Percentiles rank a stretch among this genome's conserved stretches.
Conservation (phyloP, 2,888 invertebrate species). For the Willowsia nigromaculata region DNA sequence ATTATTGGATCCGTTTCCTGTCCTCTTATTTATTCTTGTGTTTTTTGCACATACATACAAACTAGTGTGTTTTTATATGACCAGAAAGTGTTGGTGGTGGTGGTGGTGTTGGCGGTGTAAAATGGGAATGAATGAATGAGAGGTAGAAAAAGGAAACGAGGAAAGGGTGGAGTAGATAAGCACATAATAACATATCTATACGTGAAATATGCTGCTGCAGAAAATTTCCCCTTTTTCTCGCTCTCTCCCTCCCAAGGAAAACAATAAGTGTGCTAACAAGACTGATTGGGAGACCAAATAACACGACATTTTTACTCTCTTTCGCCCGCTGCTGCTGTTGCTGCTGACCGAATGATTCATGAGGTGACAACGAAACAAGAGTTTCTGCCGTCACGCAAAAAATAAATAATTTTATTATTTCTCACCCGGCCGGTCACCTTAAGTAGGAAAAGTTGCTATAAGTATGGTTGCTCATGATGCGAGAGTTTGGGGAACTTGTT, state of each 20-base stretch:
- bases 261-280: slow-evolving; percentile 58
- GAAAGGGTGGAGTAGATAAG: slow-evolving; percentile 67
- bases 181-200: neutral
- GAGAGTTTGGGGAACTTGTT: slow-evolving; percentile 18
- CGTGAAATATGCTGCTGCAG: neutral
- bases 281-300: slow-evolving; percentile 13
- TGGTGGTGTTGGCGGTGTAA: neutral
- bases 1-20: slow-evolving; percentile 66
- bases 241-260: slow-evolving; percentile 19
- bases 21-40: slow-evolving; percentile 25
- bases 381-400: slow-evolving; percentile 9
- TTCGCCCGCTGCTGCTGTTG: neutral
- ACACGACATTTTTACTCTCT: neutral
- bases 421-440: neutral
- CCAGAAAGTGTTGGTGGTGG: neutral
- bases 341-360: slow-evolving; percentile 69
- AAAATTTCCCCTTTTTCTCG: slow-evolving; percentile 28
- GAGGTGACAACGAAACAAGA: slow-evolving; percentile 58
- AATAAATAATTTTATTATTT: no score
- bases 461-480: no score
- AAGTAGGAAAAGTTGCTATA: neutral
- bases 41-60: slow-evolving; percentile 26
- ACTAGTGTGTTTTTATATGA: neutral
- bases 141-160: slow-evolving; percentile 31
- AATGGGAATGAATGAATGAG: slow-evolving; percentile 8